Conservation (phyloP, 2,888 invertebrate genomes). For the Drosophila ezoana region DNA sequence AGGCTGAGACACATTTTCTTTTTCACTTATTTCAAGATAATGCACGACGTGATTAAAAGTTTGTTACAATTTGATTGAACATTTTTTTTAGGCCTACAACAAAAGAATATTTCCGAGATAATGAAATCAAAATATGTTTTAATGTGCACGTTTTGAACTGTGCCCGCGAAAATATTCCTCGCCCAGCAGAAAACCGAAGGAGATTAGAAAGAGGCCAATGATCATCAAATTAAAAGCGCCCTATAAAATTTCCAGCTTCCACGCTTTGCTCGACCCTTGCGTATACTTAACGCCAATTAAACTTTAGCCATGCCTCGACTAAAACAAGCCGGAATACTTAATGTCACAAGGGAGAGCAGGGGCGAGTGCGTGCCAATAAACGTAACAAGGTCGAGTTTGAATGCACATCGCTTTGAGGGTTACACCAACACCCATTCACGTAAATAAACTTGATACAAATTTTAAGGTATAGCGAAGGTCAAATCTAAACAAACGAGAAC, state of each 20-base stretch:
- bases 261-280: conserved; percentile 26
- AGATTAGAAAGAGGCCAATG: too few relatives aligned
- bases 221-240: too few relatives aligned
- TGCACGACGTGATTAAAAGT: not conserved
- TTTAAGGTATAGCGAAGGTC: conserved; percentile 60
- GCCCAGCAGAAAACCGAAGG: too few relatives aligned
- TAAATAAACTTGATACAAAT: conserved; percentile 70
- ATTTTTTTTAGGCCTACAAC: not conserved
- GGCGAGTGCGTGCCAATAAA: not conserved
- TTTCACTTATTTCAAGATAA: not conserved
- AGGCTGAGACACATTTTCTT: conserved; percentile 12
- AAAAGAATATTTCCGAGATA: not conserved
- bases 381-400: conserved; percentile 30
- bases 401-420: conserved; percentile 26
- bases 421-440: conserved; percentile 61
- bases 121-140: not conserved
- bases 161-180: not conserved
- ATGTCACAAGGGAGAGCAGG: conserved; percentile 11
- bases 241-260: not conserved
- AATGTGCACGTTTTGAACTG: not conserved
- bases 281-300: conserved; percentile 70
- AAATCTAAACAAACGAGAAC: conserved; percentile 31
- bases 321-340: conserved; percentile 40
- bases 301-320: conserved; percentile 35
- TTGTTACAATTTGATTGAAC: not conserved